Evolutionary conservation across 1,140 invertebrate species (phyloP), one percentile per base, ranked within the genome.

Genomic region (Eupristina koningsbergeri): DNA sequence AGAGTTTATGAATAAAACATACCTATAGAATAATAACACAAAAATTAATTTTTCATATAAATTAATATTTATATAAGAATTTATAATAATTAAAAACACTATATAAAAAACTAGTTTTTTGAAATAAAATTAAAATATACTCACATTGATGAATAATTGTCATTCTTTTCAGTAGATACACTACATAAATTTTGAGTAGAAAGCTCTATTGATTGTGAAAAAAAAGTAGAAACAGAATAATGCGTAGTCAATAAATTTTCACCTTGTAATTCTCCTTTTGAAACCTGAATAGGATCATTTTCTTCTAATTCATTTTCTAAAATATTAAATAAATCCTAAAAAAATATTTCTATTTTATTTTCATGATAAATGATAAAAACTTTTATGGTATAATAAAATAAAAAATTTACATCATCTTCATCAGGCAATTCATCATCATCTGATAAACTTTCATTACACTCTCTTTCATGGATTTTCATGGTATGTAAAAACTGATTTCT

Each of bases 221-320:
- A 6, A 50, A 63, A 80, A 50, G 47, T 61, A 6, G 78, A 36
- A 74, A 80, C 17, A 31, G 50, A 64, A 47, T 91, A 91, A 84
- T 86, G 89, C 17, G 86, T 85, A 11, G 86, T 83, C 22, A 91
- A 83, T 64, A 91, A 86, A 36, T 85, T 83, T 82, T 91, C 90
- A 15, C 90, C 90, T 29, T 87, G 88, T 31, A 91, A 85, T 84
- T 91, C 90, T 26, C 85, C 88, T 7, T 85, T 47, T 64, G 87
- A 83, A 80, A 88, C 86, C 83, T 89, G 86, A 1, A 91, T 83
- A 29, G 90, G 89, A 84, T 91, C 90, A 50, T 90, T 86, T 84
- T 90, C 89, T 11, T 91, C 90, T 67, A 91, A 78, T 84, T 91
- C 89, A 77, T 87, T 88, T 84, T 91, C 90, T 50, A 91, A 77